phyloP scores from a whole-genome alignment of 2,797 vertebrate species.

The Urophycis tenuis region DNA sequence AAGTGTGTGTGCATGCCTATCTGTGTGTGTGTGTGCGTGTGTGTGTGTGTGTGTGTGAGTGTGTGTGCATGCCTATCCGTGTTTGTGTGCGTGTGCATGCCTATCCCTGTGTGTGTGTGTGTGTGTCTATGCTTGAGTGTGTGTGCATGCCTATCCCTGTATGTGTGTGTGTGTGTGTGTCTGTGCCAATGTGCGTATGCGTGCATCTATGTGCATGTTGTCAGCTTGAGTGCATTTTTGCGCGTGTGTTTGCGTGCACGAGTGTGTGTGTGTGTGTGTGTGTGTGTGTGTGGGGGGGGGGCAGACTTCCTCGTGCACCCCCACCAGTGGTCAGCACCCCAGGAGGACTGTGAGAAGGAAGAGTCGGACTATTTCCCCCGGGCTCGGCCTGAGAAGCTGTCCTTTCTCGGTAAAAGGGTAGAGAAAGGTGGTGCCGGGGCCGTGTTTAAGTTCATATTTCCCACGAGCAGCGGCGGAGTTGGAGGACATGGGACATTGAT shows the following conservation, averaged over 20 bases:
- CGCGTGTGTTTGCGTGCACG: neutral
- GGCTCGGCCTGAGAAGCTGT: constrained; percentile 54
- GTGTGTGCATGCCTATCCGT: constrained; percentile 8
- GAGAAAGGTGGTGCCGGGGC: constrained; percentile 58
- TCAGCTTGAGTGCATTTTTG: neutral
- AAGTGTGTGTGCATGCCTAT: constrained; percentile 12
- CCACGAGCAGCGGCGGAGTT: constrained; percentile 53
- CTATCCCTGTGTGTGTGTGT: too few species aligned
- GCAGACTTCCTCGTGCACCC: constrained; percentile 48
- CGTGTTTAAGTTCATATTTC: constrained; percentile 70
- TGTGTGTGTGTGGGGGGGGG: constrained; percentile 20
- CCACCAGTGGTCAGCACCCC: constrained; percentile 30
- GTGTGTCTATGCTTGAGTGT: constrained; percentile 12
- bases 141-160: constrained; percentile 9
- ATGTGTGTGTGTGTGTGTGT: constrained; percentile 15
- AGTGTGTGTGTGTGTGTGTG: neutral
- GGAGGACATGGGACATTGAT: constrained; percentile 67
- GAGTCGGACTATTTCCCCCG: constrained; percentile 61
- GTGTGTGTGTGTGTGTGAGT: constrained; percentile 17
- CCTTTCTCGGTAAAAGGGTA: constrained; percentile 63
- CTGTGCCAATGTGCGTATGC: constrained; percentile 17
- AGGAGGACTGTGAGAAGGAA: constrained; percentile 64
- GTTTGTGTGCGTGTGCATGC: constrained; percentile 9
- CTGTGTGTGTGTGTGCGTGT: constrained; percentile 3
- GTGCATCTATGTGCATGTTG: neutral